Conservation (phyloP, 2,113 vertebrate species). For the Ceyx cyanopectus region DNA sequence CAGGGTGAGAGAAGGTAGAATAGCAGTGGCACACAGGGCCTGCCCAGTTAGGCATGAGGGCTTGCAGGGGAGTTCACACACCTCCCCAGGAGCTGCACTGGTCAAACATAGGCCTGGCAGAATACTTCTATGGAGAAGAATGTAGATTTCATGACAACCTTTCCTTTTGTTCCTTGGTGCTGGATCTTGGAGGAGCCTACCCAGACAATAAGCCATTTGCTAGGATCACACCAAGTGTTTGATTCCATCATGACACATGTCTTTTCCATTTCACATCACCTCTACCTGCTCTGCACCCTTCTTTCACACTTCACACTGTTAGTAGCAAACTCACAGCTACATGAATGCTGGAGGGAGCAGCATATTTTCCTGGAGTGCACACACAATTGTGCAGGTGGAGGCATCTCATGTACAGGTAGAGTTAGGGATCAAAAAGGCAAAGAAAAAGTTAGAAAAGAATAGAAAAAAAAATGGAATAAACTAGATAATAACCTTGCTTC, state of each 20-base stretch:
- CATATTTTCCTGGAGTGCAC: background rate
- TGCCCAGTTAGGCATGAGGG: background rate
- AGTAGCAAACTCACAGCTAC: background rate
- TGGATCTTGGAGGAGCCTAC: background rate
- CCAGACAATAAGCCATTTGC: background rate
- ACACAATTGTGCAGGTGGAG: background rate
- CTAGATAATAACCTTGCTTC: background rate
- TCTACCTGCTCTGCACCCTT: background rate
- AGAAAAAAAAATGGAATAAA: background rate
- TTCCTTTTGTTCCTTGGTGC: background rate
- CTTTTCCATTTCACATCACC: background rate
- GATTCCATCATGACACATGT: background rate
- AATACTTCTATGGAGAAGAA: constrained; percentile 27
- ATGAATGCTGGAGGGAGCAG: background rate
- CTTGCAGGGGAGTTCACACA: background rate
- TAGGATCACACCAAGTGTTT: background rate
- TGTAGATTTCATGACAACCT: background rate
- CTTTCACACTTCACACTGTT: background rate
- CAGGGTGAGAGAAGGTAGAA: constrained; percentile 26
- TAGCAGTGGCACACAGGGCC: background rate
- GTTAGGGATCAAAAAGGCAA: background rate
- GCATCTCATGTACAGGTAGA: background rate
- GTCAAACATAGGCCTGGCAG: constrained; percentile 14
- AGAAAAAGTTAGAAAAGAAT: background rate
- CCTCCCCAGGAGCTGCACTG: background rate